These are phyloP conservation scores for Fistularia commersonii DNA, from an alignment of 2,797 vertebrate species.

Conservation along the genomic window DNA sequence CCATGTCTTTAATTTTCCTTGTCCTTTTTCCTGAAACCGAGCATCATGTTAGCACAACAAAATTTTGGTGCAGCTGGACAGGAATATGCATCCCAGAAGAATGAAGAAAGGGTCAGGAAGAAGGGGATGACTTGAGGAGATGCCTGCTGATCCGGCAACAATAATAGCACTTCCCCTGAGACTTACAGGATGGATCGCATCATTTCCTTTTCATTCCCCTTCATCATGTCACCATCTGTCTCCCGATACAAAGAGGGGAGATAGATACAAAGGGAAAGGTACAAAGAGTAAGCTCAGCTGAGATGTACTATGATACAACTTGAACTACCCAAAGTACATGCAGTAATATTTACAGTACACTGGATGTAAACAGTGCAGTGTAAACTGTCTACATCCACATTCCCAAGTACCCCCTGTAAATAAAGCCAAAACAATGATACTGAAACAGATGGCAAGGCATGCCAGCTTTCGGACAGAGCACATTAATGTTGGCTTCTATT, in stretches of 20 bases:
- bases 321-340: not conserved
- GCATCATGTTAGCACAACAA: no score
- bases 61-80: not conserved
- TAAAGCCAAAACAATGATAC: no score
- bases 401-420: no score
- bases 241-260: constrained; percentile 34
- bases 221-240: constrained; percentile 25
- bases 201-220: constrained; percentile 55
- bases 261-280: constrained; percentile 8
- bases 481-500: constrained; percentile 42
- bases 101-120: constrained; percentile 11
- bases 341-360: not conserved
- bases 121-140: constrained; percentile 16
- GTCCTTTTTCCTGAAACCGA: no score
- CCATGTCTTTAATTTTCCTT: no score
- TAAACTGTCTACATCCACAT: no score
- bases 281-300: not conserved
- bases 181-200: constrained; percentile 48
- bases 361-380: not conserved
- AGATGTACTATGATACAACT: no score
- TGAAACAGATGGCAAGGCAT: constrained; percentile 10
- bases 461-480: constrained; percentile 40
- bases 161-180: constrained; percentile 63
- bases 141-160: constrained; percentile 44
- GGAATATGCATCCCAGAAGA: not conserved